Conservation (phyloP, 1,140 invertebrate genomes). For the Papilio glaucus region DNA sequence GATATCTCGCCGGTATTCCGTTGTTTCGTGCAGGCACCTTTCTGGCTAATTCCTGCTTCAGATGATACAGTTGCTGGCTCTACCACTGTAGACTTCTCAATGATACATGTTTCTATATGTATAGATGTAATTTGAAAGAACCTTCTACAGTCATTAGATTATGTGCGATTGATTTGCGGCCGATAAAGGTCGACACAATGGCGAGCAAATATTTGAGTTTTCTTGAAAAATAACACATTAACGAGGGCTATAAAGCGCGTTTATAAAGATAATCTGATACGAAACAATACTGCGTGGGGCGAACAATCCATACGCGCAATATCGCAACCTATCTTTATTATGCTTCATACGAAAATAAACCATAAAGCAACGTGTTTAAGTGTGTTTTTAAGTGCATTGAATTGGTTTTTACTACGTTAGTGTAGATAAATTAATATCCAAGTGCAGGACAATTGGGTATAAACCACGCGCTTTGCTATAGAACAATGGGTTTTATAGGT, state of each 20-base stretch:
- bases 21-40: no score
- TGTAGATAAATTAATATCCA: constrained; percentile 4
- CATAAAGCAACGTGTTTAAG: not conserved
- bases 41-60: no score
- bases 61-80: no score
- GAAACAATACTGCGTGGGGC: constrained; percentile 45
- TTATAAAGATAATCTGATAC: constrained; percentile 56
- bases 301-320: not conserved
- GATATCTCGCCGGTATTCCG: no score
- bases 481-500: constrained; percentile 55
- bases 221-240: constrained; percentile 52
- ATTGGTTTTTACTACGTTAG: not conserved
- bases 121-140: not conserved
- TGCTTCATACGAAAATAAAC: not conserved
- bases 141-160: not conserved
- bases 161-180: constrained; percentile 36
- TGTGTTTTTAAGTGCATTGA: not conserved
- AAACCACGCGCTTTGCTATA: constrained; percentile 51
- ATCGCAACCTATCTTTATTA: not conserved
- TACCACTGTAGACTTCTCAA: no score
- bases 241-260: constrained; percentile 50
- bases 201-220: constrained; percentile 44
- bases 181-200: constrained; percentile 30
- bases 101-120: no score
- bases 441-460: constrained; percentile 53